A percentile compares a stretch with the other conserved stretches of the same genome.
phyloP scores from a whole-genome alignment of 2,113 vertebrate species.

The Oncorhynchus kisutch region DNA sequence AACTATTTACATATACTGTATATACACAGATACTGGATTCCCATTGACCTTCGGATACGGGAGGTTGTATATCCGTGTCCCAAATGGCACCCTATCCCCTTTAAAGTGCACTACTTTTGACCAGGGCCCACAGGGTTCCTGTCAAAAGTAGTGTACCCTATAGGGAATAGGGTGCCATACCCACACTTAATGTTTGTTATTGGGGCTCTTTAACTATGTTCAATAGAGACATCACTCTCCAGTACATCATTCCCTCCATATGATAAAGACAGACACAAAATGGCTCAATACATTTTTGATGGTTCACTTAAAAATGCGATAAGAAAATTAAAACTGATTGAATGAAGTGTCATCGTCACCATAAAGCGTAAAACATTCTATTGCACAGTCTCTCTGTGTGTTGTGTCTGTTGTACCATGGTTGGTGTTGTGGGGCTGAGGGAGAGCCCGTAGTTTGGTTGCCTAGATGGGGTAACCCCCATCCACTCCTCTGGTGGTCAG shows the following conservation, averaged over 20 bases:
- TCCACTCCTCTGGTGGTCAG: background rate
- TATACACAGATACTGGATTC: constrained; percentile 67
- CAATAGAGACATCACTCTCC: background rate
- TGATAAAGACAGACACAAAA: background rate
- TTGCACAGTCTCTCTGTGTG: background rate
- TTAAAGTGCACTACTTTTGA: constrained; percentile 38
- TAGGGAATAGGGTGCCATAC: background rate
- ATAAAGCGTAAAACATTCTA: constrained; percentile 71
- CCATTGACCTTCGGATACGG: constrained; percentile 64
- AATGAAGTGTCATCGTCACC: constrained; percentile 28
- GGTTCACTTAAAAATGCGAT: constrained; percentile 22
- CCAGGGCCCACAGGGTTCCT: constrained; percentile 14
- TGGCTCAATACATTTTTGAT: background rate
- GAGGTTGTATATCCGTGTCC: background rate
- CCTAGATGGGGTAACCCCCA: too few species aligned
- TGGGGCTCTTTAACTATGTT: too few species aligned
- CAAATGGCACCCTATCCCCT: background rate
- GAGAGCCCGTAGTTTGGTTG: background rate
- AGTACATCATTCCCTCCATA: background rate
- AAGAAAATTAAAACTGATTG: constrained; percentile 22
- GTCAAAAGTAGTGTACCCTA: background rate
- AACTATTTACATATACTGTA: constrained; percentile 71
- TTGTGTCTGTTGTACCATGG: background rate
- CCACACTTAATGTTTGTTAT: too few species aligned
- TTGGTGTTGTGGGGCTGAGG: background rate